A percentile compares a stretch with the other conserved stretches of the same genome.
Conservation (phyloP, 2,113 vertebrate species). For the Riparia riparia region DNA sequence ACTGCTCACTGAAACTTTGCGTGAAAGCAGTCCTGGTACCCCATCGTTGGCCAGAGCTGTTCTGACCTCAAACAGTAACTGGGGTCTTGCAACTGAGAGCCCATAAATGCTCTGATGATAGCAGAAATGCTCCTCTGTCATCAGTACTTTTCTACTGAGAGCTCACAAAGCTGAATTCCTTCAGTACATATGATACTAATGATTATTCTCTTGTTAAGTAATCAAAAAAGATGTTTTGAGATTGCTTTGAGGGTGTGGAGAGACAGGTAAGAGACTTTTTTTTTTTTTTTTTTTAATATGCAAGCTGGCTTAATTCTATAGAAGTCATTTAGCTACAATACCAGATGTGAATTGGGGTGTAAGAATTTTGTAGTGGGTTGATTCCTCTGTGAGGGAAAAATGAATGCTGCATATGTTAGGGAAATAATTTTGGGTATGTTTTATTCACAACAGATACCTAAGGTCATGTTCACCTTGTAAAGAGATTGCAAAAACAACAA, state of each 20-base stretch:
- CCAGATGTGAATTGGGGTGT: background rate
- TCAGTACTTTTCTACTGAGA: background rate
- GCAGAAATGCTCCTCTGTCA: background rate
- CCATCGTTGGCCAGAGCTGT: background rate
- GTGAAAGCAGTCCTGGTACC: background rate
- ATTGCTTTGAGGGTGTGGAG: background rate
- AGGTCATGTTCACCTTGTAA: background rate
- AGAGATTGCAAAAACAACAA: background rate
- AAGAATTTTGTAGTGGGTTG: background rate
- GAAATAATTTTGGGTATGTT: background rate
- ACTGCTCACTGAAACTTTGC: fast-evolving
- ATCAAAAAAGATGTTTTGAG: background rate
- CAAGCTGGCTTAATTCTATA: background rate
- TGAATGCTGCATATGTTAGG: background rate
- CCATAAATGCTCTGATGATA: background rate
- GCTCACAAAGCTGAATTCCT: background rate
- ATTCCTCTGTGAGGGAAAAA: background rate
- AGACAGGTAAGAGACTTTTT: background rate
- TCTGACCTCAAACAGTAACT: background rate
- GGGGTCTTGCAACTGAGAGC: background rate
- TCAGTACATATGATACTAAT: background rate
- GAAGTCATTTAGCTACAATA: background rate
- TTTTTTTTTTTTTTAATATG: background rate
- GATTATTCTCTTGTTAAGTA: background rate
- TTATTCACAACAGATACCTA: background rate